A percentile compares a stretch with the other conserved stretches of the same genome.
Conservation (phyloP, 2,888 invertebrate genomes). For the Tinea pellionella region DNA sequence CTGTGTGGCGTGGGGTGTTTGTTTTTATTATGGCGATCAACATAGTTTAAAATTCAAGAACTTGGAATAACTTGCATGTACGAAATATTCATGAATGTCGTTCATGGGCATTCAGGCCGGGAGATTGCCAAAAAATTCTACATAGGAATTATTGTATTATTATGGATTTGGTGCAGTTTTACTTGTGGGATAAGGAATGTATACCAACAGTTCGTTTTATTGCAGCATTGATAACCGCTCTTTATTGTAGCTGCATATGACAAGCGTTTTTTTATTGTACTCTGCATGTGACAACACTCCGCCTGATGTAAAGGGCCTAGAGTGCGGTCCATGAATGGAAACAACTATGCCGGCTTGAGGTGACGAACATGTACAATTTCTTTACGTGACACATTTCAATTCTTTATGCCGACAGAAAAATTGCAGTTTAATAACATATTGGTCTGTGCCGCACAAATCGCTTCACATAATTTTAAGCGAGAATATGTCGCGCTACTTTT, state of each 20-base stretch:
- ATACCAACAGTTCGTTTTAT: too few species aligned
- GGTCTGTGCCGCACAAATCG: background rate
- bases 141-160: background rate
- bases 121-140: background rate
- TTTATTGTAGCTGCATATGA: background rate
- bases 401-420: background rate
- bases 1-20: background rate
- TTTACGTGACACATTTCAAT: background rate
- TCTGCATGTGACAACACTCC: too few species aligned
- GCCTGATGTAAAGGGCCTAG: too few species aligned
- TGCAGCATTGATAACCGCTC: background rate
- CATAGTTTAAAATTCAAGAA: background rate
- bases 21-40: background rate
- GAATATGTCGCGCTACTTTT: too few species aligned
- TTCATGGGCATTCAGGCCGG: background rate
- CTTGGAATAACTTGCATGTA: background rate
- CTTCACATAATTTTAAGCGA: background rate
- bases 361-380: background rate
- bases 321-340: too few species aligned
- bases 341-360: too few species aligned
- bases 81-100: background rate
- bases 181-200: background rate
- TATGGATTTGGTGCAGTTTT: constrained; percentile 9
- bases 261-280: too few species aligned
- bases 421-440: background rate